These are phyloP conservation scores for Spialia ferax DNA, from an alignment of 2,888 invertebrate genomes.

Conservation along the genomic window DNA sequence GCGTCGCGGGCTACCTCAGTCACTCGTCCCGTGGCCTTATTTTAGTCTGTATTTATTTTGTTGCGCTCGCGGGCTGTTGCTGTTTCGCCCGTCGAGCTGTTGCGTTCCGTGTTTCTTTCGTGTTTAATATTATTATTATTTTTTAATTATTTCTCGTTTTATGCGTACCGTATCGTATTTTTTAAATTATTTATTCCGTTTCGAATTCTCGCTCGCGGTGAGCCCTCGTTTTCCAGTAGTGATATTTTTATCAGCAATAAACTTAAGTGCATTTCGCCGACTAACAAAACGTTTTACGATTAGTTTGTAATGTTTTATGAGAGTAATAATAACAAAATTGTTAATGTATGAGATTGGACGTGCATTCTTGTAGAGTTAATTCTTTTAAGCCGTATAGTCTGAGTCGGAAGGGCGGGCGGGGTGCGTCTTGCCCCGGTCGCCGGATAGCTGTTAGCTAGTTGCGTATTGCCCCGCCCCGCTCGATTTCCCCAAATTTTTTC, in stretches of 20 bases:
- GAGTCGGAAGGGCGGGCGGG: constrained; percentile 57
- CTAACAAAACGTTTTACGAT: constrained; percentile 71
- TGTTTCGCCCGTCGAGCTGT: constrained; percentile 80
- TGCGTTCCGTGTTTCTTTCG: constrained; percentile 80
- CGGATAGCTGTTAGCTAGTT: constrained; percentile 48
- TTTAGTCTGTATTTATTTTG: constrained; percentile 81
- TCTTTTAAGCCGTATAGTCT: constrained; percentile 84
- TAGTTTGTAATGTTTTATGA: constrained; percentile 77
- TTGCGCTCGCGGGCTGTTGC: constrained; percentile 82
- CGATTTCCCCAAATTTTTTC: constrained; percentile 89
- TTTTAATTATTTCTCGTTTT: constrained; percentile 72
- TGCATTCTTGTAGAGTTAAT: constrained; percentile 84
- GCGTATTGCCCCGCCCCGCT: constrained; percentile 74
- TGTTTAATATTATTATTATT: constrained; percentile 76
- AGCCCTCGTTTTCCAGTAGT: constrained; percentile 85
- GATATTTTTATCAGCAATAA: constrained; percentile 87
- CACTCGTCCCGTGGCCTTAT: constrained; percentile 82
- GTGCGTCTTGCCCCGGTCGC: constrained; percentile 72
- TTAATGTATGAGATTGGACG: constrained; percentile 84
- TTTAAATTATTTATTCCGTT: constrained; percentile 80
- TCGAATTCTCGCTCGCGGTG: constrained; percentile 77
- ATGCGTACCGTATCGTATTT: constrained; percentile 71
- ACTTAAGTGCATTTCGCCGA: constrained; percentile 81
- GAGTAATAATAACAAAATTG: constrained; percentile 69
- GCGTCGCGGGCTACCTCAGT: constrained; percentile 84